Evolutionary conservation across 2,113 vertebrate species (phyloP).

Genomic region (Merops nubicus): DNA sequence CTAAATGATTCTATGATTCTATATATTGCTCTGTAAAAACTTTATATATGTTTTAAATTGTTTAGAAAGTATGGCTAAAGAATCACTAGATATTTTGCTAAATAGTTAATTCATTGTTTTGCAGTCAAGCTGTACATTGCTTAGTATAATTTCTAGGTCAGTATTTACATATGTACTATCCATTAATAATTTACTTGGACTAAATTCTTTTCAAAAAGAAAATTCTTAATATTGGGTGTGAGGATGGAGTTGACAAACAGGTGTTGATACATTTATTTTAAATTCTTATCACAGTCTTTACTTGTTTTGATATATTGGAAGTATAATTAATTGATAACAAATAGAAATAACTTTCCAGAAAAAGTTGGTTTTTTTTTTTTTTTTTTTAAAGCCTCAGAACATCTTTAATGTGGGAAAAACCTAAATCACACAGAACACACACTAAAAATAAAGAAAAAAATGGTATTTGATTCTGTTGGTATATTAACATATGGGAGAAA

Average conservation of each 20-base stretch:
- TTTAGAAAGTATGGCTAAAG: background rate
- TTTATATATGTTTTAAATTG: background rate
- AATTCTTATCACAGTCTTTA: background rate
- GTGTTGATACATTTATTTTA: background rate
- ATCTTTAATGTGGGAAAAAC: background rate
- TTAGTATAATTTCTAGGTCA: background rate
- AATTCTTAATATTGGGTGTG: background rate
- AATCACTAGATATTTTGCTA: background rate
- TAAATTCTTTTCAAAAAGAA: background rate
- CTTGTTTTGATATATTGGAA: background rate
- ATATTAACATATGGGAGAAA: background rate
- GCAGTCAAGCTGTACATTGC: background rate
- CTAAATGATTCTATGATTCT: no score
- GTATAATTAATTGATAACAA: background rate
- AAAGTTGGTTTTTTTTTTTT: background rate
- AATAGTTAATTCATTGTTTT: background rate
- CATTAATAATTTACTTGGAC: background rate
- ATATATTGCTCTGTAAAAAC: background rate
- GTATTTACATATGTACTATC: background rate
- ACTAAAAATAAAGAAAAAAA: background rate
- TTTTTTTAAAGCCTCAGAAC: background rate
- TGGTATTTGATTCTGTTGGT: background rate
- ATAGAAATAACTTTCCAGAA: background rate
- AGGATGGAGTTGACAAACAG: background rate
- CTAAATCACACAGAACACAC: background rate